These are phyloP conservation scores for Parapsyche elsis DNA, from an alignment of 1,140 invertebrate genomes.

Conservation along the genomic window DNA sequence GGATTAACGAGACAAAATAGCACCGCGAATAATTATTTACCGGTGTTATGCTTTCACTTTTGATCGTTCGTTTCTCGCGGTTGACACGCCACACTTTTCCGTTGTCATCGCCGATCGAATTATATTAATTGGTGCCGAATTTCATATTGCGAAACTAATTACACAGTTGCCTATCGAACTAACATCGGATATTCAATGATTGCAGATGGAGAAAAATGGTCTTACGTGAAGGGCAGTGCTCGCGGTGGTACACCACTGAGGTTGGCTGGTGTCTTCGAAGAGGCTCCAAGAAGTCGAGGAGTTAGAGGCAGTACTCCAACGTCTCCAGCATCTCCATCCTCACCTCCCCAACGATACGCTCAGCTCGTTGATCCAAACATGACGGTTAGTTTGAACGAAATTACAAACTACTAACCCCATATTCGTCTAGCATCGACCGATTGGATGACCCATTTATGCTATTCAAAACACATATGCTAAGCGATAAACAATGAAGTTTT, in stretches of 20 bases:
- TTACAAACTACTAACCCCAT: too few relatives aligned
- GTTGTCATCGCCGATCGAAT: background rate
- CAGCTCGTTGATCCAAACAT: slow-evolving; percentile 60
- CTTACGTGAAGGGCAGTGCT: slow-evolving; percentile 55
- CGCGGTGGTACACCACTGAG: slow-evolving; percentile 64
- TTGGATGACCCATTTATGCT: too few relatives aligned
- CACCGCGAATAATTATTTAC: background rate
- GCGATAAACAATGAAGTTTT: too few relatives aligned
- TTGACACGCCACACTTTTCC: slow-evolving; percentile 20
- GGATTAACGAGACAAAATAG: background rate
- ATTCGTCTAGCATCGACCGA: too few relatives aligned
- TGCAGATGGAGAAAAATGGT: slow-evolving; percentile 53
- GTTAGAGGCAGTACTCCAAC: slow-evolving; percentile 58
- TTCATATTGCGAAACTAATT: too few relatives aligned
- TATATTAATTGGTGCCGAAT: too few relatives aligned
- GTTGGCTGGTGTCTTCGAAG: slow-evolving; percentile 66
- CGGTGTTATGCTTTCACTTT: slow-evolving; percentile 18
- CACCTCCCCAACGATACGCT: slow-evolving; percentile 65
- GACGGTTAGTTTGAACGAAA: slow-evolving; percentile 56
- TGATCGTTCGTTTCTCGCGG: slow-evolving; percentile 1
- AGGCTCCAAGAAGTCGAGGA: slow-evolving; percentile 60
- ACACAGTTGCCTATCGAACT: background rate
- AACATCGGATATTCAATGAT: background rate
- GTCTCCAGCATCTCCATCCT: slow-evolving; percentile 60
- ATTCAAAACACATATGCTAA: too few relatives aligned